Conservation (phyloP, 2,888 invertebrate species). For the Epirrhoe alternata region DNA sequence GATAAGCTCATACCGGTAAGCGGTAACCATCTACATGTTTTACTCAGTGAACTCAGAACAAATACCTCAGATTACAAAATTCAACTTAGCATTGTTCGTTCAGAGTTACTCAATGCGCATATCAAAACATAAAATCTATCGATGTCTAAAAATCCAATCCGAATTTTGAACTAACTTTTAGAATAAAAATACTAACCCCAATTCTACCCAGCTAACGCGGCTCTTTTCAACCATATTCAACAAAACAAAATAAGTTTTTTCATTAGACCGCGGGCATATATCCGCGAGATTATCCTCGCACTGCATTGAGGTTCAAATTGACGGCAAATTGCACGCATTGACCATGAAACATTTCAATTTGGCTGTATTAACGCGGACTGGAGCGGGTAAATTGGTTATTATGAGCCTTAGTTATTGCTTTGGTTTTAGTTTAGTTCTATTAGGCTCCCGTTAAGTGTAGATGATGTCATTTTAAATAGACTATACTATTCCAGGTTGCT, state of each 20-base stretch:
- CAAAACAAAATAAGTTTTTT: conserved; percentile 26
- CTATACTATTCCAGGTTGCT: too few relatives aligned
- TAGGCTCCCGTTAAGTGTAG: neutral
- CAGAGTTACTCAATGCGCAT: too few relatives aligned
- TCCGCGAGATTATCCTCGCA: conserved; percentile 31
- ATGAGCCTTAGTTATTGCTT: neutral
- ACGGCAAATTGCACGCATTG: conserved; percentile 38
- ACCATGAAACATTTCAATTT: conserved; percentile 30
- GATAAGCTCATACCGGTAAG: too few relatives aligned
- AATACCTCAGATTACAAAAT: too few relatives aligned
- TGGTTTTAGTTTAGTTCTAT: conserved; percentile 2
- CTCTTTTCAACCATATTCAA: neutral
- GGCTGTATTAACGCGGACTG: conserved; percentile 13
- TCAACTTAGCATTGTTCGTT: too few relatives aligned
- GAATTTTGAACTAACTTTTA: neutral
- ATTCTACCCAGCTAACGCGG: neutral
- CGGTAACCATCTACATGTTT: too few relatives aligned
- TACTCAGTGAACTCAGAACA: too few relatives aligned
- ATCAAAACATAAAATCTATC: too few relatives aligned
- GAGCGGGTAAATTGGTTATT: conserved; percentile 9
- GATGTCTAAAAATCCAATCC: too few relatives aligned
- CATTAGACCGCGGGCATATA: conserved; percentile 18
- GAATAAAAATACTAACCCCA: neutral
- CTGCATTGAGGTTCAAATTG: conserved; percentile 37
- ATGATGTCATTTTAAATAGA: too few relatives aligned